These are phyloP conservation scores for Neuroterus valhalla DNA, from an alignment of 1,140 invertebrate species.

Conservation along the genomic window DNA sequence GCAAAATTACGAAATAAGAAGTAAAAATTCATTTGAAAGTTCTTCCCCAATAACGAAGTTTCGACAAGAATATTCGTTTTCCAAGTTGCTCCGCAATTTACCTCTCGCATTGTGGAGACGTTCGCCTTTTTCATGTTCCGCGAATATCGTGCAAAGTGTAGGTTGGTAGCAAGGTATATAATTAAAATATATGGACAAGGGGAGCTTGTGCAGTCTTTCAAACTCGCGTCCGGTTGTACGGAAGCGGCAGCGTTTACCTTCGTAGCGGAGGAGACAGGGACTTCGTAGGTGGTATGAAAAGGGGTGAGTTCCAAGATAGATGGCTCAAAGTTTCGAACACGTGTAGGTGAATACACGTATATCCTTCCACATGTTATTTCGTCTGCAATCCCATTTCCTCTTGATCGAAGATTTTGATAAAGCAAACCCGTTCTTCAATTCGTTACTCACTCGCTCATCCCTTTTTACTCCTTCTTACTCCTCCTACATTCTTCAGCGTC, in stretches of 20 bases:
- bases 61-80: no score
- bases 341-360: slow-evolving; percentile 9
- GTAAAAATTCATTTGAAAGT: no score
- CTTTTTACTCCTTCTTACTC: background rate
- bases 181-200: slow-evolving; percentile 22
- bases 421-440: background rate
- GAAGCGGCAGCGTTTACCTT: slow-evolving; percentile 22
- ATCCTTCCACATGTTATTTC: slow-evolving; percentile 18
- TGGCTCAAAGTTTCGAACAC: slow-evolving; percentile 2
- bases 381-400: slow-evolving; percentile 23
- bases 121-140: slow-evolving; percentile 14
- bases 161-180: slow-evolving; percentile 1
- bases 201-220: slow-evolving; percentile 10
- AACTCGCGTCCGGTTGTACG: slow-evolving; percentile 11
- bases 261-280: slow-evolving; percentile 12
- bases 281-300: background rate
- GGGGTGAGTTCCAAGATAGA: slow-evolving; percentile 20
- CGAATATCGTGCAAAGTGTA: slow-evolving; percentile 19
- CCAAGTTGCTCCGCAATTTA: background rate
- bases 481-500: background rate
- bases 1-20: no score
- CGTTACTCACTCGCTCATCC: background rate
- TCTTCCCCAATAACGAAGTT: no score
- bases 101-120: background rate
- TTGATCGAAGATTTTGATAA: slow-evolving; percentile 22